phyloP scores from a whole-genome alignment of 2,888 invertebrate species.

The Phortica magna region DNA sequence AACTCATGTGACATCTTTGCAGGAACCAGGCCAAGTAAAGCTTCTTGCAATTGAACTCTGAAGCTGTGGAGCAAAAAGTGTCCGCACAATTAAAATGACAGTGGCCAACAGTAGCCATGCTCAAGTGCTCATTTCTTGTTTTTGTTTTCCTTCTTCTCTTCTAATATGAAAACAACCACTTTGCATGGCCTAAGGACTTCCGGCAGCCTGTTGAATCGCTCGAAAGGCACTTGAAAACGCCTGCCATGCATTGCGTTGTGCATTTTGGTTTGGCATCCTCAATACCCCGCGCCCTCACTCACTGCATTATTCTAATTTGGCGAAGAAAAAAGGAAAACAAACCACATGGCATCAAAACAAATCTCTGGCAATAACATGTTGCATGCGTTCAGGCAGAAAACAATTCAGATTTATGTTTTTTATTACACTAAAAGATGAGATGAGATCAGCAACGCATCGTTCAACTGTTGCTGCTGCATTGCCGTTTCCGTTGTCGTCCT shows the following conservation, averaged over 20 bases:
- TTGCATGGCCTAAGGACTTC: slow-evolving; percentile 24
- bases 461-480: slow-evolving; percentile 42
- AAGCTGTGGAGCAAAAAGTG: too few species aligned
- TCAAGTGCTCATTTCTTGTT: background rate
- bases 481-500: slow-evolving; percentile 38
- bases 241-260: background rate
- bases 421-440: background rate
- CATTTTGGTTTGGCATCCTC: background rate
- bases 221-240: slow-evolving; percentile 5
- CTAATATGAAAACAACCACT: background rate
- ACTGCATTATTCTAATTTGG: slow-evolving; percentile 30
- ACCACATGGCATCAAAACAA: slow-evolving; percentile 33
- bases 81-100: background rate
- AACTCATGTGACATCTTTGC: too few species aligned
- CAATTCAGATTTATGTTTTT: slow-evolving; percentile 17
- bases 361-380: slow-evolving; percentile 24
- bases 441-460: slow-evolving; percentile 32
- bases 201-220: slow-evolving; percentile 20
- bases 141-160: background rate
- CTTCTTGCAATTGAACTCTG: too few species aligned
- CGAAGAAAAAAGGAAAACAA: background rate
- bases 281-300: background rate
- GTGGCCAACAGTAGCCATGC: background rate
- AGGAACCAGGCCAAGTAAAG: too few species aligned
- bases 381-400: background rate